Percentiles rank a stretch among this genome's conserved stretches.
These are phyloP conservation scores for Oreochromis niloticus DNA, from an alignment of 2,113 vertebrate genomes.

Conservation along the genomic window DNA sequence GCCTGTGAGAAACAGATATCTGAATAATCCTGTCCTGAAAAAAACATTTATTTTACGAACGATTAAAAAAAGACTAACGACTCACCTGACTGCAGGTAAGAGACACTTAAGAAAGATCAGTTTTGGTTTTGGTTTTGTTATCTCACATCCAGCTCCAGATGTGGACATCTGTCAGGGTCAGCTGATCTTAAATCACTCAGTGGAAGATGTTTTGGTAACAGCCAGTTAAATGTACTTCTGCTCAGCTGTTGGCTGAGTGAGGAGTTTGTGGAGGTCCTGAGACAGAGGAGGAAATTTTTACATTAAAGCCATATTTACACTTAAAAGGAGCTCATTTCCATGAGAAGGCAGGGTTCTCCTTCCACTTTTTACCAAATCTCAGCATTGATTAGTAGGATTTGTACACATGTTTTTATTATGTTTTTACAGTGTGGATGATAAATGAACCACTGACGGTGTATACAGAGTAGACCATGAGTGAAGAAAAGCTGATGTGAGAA, in stretches of 20 bases:
- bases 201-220: neutral
- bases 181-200: neutral
- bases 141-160: rapidly evolving
- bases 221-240: rapidly evolving
- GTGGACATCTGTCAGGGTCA: rapidly evolving
- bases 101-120: neutral
- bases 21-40: neutral
- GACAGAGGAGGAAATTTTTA: neutral
- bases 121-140: too few species aligned
- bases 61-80: neutral
- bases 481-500: too few species aligned
- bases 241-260: neutral
- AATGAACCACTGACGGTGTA: too few species aligned
- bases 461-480: too few species aligned
- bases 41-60: neutral
- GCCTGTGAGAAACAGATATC: too few species aligned
- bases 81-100: rapidly evolving
- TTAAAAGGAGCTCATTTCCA: too few species aligned
- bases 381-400: neutral
- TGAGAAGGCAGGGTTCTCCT: neutral
- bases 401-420: too few species aligned
- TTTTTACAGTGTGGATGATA: too few species aligned
- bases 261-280: neutral
- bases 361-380: neutral
- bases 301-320: neutral